Evolutionary conservation across 2,113 vertebrate genomes (phyloP).

Genomic region (Tapirus terrestris): DNA sequence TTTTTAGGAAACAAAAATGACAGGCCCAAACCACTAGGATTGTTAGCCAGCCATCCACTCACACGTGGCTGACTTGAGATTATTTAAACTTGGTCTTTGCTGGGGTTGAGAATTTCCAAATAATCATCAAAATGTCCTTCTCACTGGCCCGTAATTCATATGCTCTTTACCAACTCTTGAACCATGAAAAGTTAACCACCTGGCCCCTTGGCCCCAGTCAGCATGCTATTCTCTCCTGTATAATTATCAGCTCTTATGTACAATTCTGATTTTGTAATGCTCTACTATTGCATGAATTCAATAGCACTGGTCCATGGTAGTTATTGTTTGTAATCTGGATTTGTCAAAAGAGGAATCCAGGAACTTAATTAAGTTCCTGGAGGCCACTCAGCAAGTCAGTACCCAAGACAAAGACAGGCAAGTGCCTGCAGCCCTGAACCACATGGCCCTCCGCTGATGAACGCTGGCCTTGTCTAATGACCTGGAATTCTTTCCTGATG

Average conservation of each 20-base stretch:
- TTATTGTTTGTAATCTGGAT: conserved; percentile 63
- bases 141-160: neutral
- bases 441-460: neutral
- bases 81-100: neutral
- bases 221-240: neutral
- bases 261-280: conserved; percentile 41
- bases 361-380: conserved; percentile 68
- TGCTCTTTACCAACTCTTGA: neutral
- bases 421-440: neutral
- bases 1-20: conserved; percentile 23
- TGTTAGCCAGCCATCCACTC: neutral
- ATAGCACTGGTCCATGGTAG: neutral
- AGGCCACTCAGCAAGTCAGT: conserved; percentile 40
- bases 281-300: neutral
- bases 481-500: conserved; percentile 51
- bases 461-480: conserved; percentile 32
- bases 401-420: conserved; percentile 45
- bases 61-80: fast-evolving
- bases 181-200: conserved; percentile 29
- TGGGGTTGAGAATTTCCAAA: neutral
- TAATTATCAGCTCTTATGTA: conserved; percentile 18
- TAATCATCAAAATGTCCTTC: neutral
- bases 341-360: conserved; percentile 63
- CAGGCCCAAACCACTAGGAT: neutral
- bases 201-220: neutral